Evolutionary conservation across 2,797 vertebrate genomes (phyloP).

Genomic region (Neopelma chrysocephalum): DNA sequence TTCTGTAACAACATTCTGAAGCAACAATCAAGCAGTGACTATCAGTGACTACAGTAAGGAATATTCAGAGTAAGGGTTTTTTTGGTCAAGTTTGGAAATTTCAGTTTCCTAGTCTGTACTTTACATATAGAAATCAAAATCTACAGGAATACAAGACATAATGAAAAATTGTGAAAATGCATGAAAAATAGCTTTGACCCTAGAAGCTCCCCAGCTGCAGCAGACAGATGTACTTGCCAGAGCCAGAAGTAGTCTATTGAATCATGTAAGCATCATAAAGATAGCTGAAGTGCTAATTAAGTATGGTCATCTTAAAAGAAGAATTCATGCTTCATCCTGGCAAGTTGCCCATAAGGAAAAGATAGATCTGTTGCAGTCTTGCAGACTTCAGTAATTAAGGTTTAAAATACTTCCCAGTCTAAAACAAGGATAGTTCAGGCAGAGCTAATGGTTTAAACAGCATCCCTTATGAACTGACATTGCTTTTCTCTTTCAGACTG

Average conservation of each 20-base stretch:
- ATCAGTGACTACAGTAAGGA: not conserved
- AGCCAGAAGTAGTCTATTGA: conserved; percentile 22
- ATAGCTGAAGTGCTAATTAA: conserved; percentile 73
- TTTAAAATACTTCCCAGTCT: conserved; percentile 68
- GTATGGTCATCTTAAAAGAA: conserved; percentile 49
- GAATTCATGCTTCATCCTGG: conserved; percentile 63
- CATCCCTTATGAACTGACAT: conserved; percentile 34
- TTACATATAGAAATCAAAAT: not conserved
- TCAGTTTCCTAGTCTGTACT: not conserved
- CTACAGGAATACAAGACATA: not conserved
- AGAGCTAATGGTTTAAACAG: conserved; percentile 68
- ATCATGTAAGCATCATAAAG: conserved; percentile 52
- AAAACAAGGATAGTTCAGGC: conserved; percentile 58
- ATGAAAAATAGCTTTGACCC: not conserved
- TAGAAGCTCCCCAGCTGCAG: not conserved
- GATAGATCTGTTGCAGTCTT: conserved; percentile 70
- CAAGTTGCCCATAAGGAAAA: conserved; percentile 63
- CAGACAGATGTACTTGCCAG: not conserved
- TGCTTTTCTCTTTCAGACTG: conserved; percentile 47
- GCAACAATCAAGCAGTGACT: not conserved
- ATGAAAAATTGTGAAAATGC: not conserved
- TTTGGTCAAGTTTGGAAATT: not conserved
- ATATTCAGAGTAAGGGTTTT: not conserved
- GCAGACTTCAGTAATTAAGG: conserved; percentile 73
- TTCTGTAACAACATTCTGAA: not conserved